Base-by-base conservation (phyloP, 1,140 invertebrate genomes). In the Rhopalosiphum padi region DNA sequence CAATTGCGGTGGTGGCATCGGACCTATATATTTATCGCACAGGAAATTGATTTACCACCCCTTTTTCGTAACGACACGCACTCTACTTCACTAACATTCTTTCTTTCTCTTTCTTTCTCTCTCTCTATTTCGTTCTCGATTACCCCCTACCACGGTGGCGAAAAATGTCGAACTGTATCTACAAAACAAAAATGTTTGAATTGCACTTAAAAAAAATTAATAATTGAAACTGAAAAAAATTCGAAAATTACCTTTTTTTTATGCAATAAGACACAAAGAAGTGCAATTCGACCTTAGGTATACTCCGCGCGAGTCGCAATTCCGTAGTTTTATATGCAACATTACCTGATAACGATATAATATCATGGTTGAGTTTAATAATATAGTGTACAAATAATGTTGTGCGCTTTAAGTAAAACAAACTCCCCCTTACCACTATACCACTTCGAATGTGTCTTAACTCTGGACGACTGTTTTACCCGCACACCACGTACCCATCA, bases 21-120 rank as follows among this genome's bases (percentile, higher is more conserved):
- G 89, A n/a, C 11, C 55, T 68, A 90, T 51, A 90, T 51, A 51
- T 90, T 90, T 90, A 90, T 90, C 55, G 30, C 41, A 60, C 55
- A 25, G 11, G 25, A 53, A 90, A 90, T 90, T 43, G 89, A 90
- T 68, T 90, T 90, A 53, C 55, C 35, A 35, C 60, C 30, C 30
- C 30, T 68, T 77, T n/a, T n/a, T n/a, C 60, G 60, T n/a, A 68
- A 68, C 30, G 18, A 77, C 30, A 30, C 55, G 9, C 53, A 23
- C 53, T 51, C 15, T 51, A 15, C 48, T 4, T 51, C 48, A 51
- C 15, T 21, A 51, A 51, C 53, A 23, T 5, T 23, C 87, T 21
- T 1, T 51, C 30, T 35, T 5, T 8, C 37, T 41, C 7, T 18
- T 77, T 37, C 37, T 41, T 7, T 85, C 18, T 85, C 21, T 43